Evolutionary conservation across 1,140 invertebrate species (phyloP).

Genomic region (Caenorhabditis elegans): WBcel235 BX284602.5:6129501-6130000

Average conservation of each 20-base stretch:
- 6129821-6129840: background rate
- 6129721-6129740: conserved; percentile 13
- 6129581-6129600: background rate
- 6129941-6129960: conserved; percentile 10
- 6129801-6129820: background rate
- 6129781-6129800: background rate
- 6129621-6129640: too few relatives aligned
- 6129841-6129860: conserved; percentile 1
- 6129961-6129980: conserved; percentile 13
- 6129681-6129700: conserved; percentile 2
- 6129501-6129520: too few relatives aligned
- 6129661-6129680: conserved; percentile 19
- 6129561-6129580: conserved; percentile 3
- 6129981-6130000: background rate
- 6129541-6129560: too few relatives aligned
- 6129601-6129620: background rate
- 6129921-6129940: conserved; percentile 5
- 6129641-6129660: background rate
- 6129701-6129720: conserved; percentile 27
- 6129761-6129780: background rate
- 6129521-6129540: too few relatives aligned
- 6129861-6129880: background rate
- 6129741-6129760: background rate
- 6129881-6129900: conserved; percentile 18
- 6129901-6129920: background rate